Conservation (phyloP, 2,113 vertebrate genomes). For the Notarius quadriscutis region DNA sequence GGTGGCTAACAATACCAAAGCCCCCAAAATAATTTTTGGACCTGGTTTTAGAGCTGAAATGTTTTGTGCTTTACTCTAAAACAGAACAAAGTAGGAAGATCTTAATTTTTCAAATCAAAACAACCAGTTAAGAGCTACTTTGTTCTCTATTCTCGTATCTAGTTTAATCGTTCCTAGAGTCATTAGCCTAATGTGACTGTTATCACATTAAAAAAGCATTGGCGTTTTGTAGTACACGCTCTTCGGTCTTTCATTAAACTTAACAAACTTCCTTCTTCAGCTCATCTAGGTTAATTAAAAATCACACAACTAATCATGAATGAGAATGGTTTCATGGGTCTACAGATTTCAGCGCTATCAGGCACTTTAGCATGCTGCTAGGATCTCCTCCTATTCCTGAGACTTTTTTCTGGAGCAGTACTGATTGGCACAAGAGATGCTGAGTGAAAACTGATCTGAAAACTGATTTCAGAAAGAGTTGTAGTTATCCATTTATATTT, state of each 20-base stretch:
- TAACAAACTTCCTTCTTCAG: constrained; percentile 3
- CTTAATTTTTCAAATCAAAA: not conserved
- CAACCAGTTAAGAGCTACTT: not conserved
- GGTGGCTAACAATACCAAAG: not conserved
- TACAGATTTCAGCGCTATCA: not conserved
- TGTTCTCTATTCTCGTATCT: not conserved
- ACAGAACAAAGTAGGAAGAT: not conserved
- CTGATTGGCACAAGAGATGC: not conserved
- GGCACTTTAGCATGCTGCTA: not conserved
- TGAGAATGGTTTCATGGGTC: not conserved
- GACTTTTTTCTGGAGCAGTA: not conserved
- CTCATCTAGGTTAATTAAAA: not conserved
- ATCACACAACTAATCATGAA: constrained; percentile 9
- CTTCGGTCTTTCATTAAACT: not conserved
- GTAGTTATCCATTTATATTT: not conserved
- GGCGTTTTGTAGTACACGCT: not conserved
- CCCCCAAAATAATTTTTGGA: not conserved
- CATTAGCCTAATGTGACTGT: not conserved
- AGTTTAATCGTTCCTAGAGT: not conserved
- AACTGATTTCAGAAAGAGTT: not conserved
- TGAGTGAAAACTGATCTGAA: not conserved
- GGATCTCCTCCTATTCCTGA: not conserved
- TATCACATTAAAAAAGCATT: not conserved
- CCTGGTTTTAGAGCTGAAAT: not conserved
- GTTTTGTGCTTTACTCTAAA: not conserved